Conservation (phyloP, 2,888 invertebrate species). For the Rhopalosiphum nymphaeae region DNA sequence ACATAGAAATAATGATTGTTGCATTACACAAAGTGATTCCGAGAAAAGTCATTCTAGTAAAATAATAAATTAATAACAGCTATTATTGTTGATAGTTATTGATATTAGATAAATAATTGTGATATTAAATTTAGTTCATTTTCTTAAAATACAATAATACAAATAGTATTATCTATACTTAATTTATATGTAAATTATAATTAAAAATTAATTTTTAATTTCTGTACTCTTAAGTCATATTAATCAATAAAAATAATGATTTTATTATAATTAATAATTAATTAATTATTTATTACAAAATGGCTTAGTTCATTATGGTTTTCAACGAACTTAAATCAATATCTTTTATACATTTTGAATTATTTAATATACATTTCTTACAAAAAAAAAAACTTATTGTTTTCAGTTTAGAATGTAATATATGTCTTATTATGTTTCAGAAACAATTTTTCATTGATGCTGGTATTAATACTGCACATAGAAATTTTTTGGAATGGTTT, state of each 20-base stretch:
- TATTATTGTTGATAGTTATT: neutral
- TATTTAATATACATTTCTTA: neutral
- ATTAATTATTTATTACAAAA: neutral
- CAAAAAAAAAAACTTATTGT: neutral
- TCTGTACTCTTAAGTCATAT: neutral
- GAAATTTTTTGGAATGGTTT: constrained; percentile 88
- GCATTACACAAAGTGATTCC: neutral
- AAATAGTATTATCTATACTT: neutral
- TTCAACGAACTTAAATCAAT: neutral
- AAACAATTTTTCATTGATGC: constrained; percentile 80
- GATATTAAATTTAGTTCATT: neutral
- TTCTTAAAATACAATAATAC: neutral
- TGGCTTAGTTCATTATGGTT: neutral
- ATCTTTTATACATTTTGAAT: neutral
- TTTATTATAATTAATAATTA: too few relatives aligned
- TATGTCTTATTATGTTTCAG: constrained; percentile 72
- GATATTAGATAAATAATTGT: neutral
- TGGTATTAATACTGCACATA: constrained; percentile 76
- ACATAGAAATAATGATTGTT: neutral
- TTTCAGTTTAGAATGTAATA: neutral
- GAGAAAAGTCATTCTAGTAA: neutral
- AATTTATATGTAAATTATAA: neutral
- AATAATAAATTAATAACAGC: neutral
- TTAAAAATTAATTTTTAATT: neutral
- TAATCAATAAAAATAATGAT: neutral